Percentiles rank a stretch among this genome's conserved stretches.
Evolutionary conservation across 2,888 invertebrate species (phyloP).

Genomic region (Drosophila borealis): DNA sequence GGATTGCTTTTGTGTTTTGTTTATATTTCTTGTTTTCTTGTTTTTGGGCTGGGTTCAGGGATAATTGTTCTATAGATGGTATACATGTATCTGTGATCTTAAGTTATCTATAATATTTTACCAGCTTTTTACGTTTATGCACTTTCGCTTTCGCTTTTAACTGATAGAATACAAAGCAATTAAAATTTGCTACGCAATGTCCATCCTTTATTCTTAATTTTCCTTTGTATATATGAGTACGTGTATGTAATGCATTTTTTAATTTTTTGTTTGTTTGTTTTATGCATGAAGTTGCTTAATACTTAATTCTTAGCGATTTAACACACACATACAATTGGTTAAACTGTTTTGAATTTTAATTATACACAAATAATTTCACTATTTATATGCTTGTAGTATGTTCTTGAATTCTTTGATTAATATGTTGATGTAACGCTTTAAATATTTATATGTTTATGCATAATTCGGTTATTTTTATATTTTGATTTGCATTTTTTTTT

Average conservation of each 20-base stretch:
- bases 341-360: conserved; percentile 52
- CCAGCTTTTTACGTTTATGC: conserved; percentile 32
- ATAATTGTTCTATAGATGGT: conserved; percentile 77
- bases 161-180: conserved; percentile 30
- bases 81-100: conserved; percentile 48
- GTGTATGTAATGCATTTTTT: conserved; percentile 36
- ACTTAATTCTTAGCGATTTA: conserved; percentile 72
- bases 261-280: conserved; percentile 6
- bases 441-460: conserved; percentile 58
- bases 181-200: conserved; percentile 1
- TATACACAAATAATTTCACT: conserved; percentile 71
- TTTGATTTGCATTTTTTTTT: conserved; percentile 50
- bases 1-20: conserved; percentile 26
- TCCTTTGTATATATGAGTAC: conserved; percentile 48
- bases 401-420: conserved; percentile 36
- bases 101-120: conserved; percentile 60
- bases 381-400: conserved; percentile 41
- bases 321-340: conserved; percentile 66
- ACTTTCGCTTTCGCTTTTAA: conserved; percentile 26
- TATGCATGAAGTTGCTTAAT: conserved; percentile 70
- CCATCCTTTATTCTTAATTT: conserved; percentile 18
- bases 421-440: conserved; percentile 55
- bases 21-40: conserved; percentile 1
- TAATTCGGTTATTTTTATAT: conserved; percentile 48
- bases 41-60: conserved; percentile 57